Base-by-base conservation (phyloP, 2,888 invertebrate genomes). In the Apamea anceps region DNA sequence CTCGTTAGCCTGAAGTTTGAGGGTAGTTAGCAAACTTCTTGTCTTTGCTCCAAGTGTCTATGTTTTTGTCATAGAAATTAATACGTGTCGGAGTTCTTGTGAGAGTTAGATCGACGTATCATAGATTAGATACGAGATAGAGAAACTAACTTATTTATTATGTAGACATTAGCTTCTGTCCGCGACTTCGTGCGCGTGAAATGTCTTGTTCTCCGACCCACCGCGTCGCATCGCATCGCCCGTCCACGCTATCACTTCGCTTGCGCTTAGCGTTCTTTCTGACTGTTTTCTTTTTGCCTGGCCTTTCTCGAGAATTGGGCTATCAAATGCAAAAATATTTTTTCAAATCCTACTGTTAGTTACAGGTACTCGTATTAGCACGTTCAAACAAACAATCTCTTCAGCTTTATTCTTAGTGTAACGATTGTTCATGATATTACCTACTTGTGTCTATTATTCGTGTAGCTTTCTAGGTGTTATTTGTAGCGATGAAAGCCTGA, bases 41-140 rank as follows among this genome's bases (percentile, higher is more conserved):
- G 85, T 85, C 80, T 80, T 76, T 28, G 65, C 77, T 57, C 72
- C 68, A 70, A 80, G 72, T 75, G 45, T 75, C 77, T 57, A n/a
- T 80, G 85, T 85, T 85, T 85, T 85, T 85, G 85, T 75, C 74
- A 54, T 45, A 77, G 66, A 87, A 75, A 85, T 87, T 85, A 85
- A 87, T 85, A 87, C 87, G 72, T 77, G 75, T 84, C 57, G 63
- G 68, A 63, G 42, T 70, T 75, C 77, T 87, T 67, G 88, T 45
- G 37, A 68, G 37, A 65, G 32, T 72, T 74, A 73, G 37, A 71
- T 74, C 67, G 66, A 82, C 74, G 63, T 67, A 32, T 77, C 51
- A 15, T n/a, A 45, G 37, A 51, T 54, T 28, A 62, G 18, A 79
- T 60, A 68, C 54, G 54, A 42, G 8, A 13, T 10, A 37, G 4